phyloP scores from a whole-genome alignment of 2,113 vertebrate genomes.

The Aspidoscelis tigris region DNA sequence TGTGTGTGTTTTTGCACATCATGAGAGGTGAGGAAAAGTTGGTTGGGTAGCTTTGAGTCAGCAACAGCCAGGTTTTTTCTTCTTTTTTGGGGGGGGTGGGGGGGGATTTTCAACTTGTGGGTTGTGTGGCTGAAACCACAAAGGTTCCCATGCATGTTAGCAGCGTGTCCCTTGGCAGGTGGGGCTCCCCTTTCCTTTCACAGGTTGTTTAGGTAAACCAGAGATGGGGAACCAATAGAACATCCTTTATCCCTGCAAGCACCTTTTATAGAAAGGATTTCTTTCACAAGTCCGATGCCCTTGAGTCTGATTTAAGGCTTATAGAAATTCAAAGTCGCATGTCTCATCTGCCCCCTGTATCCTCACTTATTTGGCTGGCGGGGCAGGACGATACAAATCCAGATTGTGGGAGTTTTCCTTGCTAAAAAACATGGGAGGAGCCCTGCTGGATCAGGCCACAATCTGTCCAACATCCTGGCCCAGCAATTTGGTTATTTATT shows the following conservation, averaged over 20 bases:
- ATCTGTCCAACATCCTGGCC: no score
- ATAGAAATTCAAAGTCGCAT: no score
- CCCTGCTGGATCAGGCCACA: no score
- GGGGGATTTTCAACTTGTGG: not conserved
- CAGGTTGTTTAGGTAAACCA: not conserved
- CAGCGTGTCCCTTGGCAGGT: not conserved
- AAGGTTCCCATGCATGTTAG: not conserved
- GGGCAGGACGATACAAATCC: no score
- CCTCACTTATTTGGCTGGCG: no score
- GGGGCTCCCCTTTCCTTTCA: not conserved
- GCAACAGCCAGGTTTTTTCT: not conserved
- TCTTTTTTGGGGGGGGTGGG: no score
- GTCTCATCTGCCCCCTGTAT: no score
- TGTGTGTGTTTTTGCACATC: not conserved
- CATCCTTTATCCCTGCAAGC: no score
- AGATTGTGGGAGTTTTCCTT: no score
- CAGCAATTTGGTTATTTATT: no score
- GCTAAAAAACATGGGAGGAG: no score
- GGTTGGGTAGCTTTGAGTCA: conserved; percentile 28
- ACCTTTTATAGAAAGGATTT: not conserved
- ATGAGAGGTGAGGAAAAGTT: not conserved
- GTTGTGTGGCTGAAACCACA: not conserved
- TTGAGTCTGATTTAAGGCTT: not conserved
- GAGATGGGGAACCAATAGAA: no score
- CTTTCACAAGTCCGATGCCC: not conserved